phyloP scores from a whole-genome alignment of 2,797 vertebrate species.

The Silurus aristotelis region DNA sequence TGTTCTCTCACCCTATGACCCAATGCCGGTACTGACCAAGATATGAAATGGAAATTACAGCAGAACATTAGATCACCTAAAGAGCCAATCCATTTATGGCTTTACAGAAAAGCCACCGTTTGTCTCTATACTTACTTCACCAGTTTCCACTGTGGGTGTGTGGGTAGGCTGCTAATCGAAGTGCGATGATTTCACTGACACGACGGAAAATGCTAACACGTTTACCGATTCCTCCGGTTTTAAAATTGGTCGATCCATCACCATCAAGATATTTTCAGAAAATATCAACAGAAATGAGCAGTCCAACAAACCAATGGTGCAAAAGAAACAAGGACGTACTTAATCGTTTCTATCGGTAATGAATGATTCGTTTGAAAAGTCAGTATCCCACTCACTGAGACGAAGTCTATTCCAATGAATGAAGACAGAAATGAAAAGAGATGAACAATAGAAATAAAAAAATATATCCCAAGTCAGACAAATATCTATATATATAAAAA shows the following conservation, averaged over 20 bases:
- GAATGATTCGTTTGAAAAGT: conserved; percentile 11
- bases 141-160: conserved; percentile 13
- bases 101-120: background rate
- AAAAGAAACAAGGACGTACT: background rate
- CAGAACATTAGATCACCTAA: background rate
- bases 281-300: conserved; percentile 19
- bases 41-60: background rate
- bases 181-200: conserved; percentile 34
- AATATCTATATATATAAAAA: background rate
- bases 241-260: conserved; percentile 32
- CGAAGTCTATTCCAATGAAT: conserved; percentile 31
- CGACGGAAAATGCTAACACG: conserved; percentile 11
- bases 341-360: background rate
- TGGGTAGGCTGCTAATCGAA: background rate
- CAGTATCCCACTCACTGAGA: conserved; percentile 59
- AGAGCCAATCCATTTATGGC: background rate
- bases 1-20: background rate
- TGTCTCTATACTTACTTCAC: conserved; percentile 24
- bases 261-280: conserved; percentile 6
- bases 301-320: background rate
- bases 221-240: conserved; percentile 20
- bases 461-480: conserved; percentile 40
- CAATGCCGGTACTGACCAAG: conserved; percentile 1
- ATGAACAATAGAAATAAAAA: conserved; percentile 17
- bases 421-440: conserved; percentile 27